Evolutionary conservation across 2,888 invertebrate genomes (phyloP).

Genomic region (Callyntrura sp.): DNA sequence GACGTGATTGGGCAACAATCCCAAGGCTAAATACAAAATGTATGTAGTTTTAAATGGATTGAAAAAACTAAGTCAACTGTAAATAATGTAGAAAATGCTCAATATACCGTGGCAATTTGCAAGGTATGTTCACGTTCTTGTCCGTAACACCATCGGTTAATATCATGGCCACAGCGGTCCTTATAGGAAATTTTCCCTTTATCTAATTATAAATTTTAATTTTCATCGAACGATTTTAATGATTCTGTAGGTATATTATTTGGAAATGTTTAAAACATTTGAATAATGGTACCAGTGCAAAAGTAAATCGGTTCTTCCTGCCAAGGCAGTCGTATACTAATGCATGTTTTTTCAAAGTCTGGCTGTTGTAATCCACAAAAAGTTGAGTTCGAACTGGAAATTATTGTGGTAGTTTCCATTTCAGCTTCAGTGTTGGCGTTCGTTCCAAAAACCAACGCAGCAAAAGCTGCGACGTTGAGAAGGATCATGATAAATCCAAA

Average conservation of each 20-base stretch:
- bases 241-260: no score
- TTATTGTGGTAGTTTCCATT: background rate
- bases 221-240: no score
- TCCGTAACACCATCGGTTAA: conserved; percentile 70
- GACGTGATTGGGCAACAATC: conserved; percentile 78
- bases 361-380: conserved; percentile 75
- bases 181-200: conserved; percentile 77
- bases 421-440: conserved; percentile 27
- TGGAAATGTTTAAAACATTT: no score
- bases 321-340: conserved; percentile 79
- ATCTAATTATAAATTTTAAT: no score
- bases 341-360: conserved; percentile 76
- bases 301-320: conserved; percentile 79
- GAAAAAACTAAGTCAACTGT: background rate
- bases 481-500: background rate
- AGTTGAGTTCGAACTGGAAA: conserved; percentile 30
- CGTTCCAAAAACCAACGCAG: conserved; percentile 36
- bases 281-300: conserved; percentile 72
- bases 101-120: conserved; percentile 74
- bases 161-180: conserved; percentile 68
- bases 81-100: no score
- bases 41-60: background rate
- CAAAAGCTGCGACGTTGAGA: conserved; percentile 6
- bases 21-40: conserved; percentile 69
- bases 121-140: conserved; percentile 62